Evolutionary conservation across 2,888 invertebrate species (phyloP).

Genomic region (Synanthedon vespiformis): DNA sequence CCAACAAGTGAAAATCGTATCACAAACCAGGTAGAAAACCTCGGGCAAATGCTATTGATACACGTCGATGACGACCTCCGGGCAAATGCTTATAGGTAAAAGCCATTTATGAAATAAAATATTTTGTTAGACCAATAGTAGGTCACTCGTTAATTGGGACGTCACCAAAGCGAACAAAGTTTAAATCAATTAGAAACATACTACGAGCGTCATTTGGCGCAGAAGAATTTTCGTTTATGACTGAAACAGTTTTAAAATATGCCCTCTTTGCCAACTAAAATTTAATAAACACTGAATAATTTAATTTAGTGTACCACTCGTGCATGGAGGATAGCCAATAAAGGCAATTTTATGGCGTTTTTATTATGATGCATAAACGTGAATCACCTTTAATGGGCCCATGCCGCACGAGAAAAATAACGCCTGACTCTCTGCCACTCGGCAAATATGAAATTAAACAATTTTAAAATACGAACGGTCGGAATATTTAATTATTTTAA

Average conservation of each 20-base stretch:
- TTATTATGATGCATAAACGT: constrained; percentile 67
- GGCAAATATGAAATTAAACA: constrained; percentile 2
- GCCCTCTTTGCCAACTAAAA: constrained; percentile 50
- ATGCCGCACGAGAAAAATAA: constrained; percentile 37
- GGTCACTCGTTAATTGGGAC: not conserved
- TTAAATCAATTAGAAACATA: constrained; percentile 12
- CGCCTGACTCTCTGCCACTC: constrained; percentile 2
- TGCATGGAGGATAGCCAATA: constrained; percentile 64
- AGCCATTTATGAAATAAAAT: no score
- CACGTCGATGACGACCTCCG: no score
- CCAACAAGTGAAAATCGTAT: no score
- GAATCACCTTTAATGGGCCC: constrained; percentile 33
- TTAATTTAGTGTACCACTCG: constrained; percentile 57
- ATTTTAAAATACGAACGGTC: not conserved
- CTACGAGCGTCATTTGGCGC: constrained; percentile 34
- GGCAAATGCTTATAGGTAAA: no score
- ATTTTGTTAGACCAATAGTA: no score
- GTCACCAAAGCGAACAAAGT: not conserved
- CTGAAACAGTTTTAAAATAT: constrained; percentile 51
- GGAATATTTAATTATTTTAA: not conserved
- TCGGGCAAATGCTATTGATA: no score
- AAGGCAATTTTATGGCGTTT: constrained; percentile 61
- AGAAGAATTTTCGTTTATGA: constrained; percentile 35
- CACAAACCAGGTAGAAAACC: no score
- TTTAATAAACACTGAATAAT: constrained; percentile 66